phyloP scores from a whole-genome alignment of 2,888 invertebrate species.

The Hyalella azteca region DNA sequence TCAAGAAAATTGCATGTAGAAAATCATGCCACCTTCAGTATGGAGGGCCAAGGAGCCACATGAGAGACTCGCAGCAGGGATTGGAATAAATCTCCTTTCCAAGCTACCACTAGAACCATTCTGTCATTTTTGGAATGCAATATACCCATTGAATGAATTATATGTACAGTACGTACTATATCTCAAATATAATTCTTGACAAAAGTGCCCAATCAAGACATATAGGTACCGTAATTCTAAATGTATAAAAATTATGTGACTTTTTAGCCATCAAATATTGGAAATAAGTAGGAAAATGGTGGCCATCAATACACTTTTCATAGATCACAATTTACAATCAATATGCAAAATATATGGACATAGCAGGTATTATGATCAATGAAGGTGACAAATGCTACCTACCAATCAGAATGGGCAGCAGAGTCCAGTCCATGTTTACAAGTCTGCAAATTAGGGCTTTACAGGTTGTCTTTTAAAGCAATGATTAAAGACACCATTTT shows the following conservation, averaged over 20 bases:
- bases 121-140: not conserved
- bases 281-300: no score
- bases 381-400: not conserved
- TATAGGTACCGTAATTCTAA: no score
- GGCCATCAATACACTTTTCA: no score
- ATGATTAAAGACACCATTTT: not conserved
- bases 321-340: no score
- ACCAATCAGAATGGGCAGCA: not conserved
- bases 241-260: no score
- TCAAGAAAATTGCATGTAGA: not conserved
- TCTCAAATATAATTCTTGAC: no score
- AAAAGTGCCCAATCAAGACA: no score
- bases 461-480: not conserved
- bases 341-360: no score
- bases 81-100: not conserved
- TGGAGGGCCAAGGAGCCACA: not conserved
- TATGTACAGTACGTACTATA: no score
- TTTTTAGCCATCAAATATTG: no score
- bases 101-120: not conserved
- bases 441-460: not conserved
- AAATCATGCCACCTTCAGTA: not conserved
- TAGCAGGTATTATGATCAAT: no score
- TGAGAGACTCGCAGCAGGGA: not conserved
- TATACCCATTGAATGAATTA: no score
- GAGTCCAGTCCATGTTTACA: not conserved